Conservation (phyloP, 2,113 vertebrate species). For the Sterrhoptilus dennistouni region DNA sequence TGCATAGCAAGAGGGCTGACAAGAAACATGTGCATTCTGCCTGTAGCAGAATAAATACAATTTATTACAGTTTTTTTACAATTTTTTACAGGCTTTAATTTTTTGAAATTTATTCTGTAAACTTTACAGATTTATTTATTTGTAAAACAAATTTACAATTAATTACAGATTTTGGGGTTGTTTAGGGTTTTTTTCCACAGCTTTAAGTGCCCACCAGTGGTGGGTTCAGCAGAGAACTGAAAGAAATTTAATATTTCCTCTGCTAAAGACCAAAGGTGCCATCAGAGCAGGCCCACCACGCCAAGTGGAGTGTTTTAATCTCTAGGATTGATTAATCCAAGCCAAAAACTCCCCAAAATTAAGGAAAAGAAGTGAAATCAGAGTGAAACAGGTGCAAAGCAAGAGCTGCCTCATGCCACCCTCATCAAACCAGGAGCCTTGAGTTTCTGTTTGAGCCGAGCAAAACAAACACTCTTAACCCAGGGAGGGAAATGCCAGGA, state of each 20-base stretch:
- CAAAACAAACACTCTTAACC: slow-evolving; percentile 18
- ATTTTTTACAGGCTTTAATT: neutral
- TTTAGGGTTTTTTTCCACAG: neutral
- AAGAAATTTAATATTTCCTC: neutral
- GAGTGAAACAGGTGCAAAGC: neutral
- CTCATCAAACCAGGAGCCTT: neutral
- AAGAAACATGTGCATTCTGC: neutral
- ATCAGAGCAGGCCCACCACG: rapidly evolving
- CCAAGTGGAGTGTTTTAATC: neutral
- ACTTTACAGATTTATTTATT: too few relatives aligned
- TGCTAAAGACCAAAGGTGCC: neutral
- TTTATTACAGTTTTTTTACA: neutral
- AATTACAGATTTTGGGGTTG: neutral
- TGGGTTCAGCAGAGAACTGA: neutral
- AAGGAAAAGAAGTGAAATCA: neutral
- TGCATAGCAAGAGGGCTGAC: neutral
- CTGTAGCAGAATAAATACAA: neutral
- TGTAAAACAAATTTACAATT: too few relatives aligned
- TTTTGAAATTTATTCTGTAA: too few relatives aligned
- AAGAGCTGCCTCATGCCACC: neutral
- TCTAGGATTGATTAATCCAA: neutral
- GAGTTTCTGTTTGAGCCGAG: neutral
- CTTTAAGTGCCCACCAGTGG: neutral
- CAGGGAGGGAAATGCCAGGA: neutral
- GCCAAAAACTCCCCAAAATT: neutral